Percentiles rank a stretch among this genome's conserved stretches.
phyloP scores from a whole-genome alignment of 2,797 vertebrate species.

The Sebastolobus alascanus region DNA sequence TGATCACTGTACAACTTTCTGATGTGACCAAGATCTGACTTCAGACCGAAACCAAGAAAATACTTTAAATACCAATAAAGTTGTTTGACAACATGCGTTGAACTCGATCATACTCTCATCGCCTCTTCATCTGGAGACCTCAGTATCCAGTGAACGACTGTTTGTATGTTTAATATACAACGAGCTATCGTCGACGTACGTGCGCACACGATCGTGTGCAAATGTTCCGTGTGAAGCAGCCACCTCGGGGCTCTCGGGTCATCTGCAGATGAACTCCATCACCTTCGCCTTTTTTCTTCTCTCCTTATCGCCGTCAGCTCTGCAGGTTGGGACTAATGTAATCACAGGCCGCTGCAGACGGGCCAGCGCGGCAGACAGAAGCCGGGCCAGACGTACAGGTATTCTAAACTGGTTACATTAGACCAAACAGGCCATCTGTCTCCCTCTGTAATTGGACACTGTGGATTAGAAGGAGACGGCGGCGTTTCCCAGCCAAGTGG shows the following conservation, averaged over 20 bases:
- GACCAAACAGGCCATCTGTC: constrained; percentile 77
- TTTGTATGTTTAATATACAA: constrained; percentile 1
- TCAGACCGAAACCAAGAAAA: no score
- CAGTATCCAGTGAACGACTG: neutral
- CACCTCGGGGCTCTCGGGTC: constrained; percentile 35
- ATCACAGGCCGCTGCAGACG: constrained; percentile 64
- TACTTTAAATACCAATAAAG: no score
- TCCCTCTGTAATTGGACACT: constrained; percentile 73
- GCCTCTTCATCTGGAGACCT: neutral
- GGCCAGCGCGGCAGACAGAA: constrained; percentile 62
- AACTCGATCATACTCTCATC: neutral
- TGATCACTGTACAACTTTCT: no score
- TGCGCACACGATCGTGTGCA: neutral
- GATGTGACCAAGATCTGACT: no score
- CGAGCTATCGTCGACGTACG: neutral
- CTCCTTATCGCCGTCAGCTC: constrained; percentile 36
- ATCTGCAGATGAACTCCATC: constrained; percentile 62
- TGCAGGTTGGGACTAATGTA: constrained; percentile 69
- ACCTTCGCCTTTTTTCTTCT: constrained; percentile 13
- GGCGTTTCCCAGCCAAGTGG: constrained; percentile 72
- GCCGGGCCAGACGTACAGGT: constrained; percentile 70
- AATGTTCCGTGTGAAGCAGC: constrained; percentile 13
- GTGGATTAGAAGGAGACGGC: constrained; percentile 66
- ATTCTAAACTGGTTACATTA: constrained; percentile 77
- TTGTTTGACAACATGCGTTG: no score